A percentile compares a stretch with the other conserved stretches of the same genome.
These are phyloP conservation scores for Sakesphorus luctuosus DNA, from an alignment of 2,113 vertebrate genomes.

Conservation along the genomic window DNA sequence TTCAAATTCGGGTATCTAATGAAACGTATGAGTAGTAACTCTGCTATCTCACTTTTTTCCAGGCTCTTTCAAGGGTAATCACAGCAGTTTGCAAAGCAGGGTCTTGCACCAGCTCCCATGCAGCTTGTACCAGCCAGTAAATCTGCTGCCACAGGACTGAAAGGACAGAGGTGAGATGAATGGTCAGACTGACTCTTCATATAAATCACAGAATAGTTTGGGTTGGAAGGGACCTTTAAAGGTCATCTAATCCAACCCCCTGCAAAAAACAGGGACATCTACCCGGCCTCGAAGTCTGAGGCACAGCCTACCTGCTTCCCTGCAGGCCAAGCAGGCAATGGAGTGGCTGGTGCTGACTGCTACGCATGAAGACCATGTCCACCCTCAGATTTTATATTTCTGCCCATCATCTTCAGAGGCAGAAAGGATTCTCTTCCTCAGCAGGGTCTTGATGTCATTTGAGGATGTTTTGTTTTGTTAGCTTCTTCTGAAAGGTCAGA, in stretches of 20 bases:
- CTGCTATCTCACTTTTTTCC: neutral
- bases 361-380: neutral
- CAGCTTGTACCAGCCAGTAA: neutral
- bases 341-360: neutral
- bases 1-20: neutral
- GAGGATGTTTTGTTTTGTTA: neutral
- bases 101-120: neutral
- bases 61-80: neutral
- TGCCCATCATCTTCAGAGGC: neutral
- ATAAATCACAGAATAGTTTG: neutral
- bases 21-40: neutral
- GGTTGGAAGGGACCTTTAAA: neutral
- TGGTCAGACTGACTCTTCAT: neutral
- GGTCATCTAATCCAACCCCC: neutral
- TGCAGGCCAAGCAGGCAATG: neutral
- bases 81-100: neutral
- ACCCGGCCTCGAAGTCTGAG: accelerated
- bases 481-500: neutral
- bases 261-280: neutral
- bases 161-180: neutral
- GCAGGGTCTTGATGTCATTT: neutral
- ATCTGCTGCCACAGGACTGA: neutral
- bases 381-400: neutral
- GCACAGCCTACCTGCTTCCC: neutral
- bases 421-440: neutral